Percentiles rank a stretch among this genome's conserved stretches.
These are phyloP conservation scores for Rhabditoides inermis DNA, from an alignment of 2,888 invertebrate species.

Conservation along the genomic window DNA sequence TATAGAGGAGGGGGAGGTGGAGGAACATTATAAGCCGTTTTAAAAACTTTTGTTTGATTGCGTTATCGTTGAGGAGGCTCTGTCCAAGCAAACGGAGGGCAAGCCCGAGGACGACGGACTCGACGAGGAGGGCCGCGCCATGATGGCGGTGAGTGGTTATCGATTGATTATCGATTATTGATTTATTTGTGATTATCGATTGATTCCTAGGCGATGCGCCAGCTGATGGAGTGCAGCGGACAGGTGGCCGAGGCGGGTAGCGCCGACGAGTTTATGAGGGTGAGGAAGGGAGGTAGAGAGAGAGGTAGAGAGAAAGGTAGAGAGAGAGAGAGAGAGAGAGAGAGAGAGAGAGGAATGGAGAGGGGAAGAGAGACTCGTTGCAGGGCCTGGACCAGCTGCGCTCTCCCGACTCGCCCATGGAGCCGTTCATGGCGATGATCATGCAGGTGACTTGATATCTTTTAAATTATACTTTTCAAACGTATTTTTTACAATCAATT, in stretches of 20 bases:
- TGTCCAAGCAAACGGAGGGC: too few species aligned
- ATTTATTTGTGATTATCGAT: neutral
- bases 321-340: too few species aligned
- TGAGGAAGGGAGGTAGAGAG: too few species aligned
- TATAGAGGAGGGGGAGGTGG: constrained; percentile 4
- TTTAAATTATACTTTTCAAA: neutral
- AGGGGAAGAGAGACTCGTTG: too few species aligned
- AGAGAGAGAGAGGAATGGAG: too few species aligned
- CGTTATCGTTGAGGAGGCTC: constrained; percentile 3
- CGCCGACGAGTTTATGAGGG: constrained; percentile 24
- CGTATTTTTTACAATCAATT: too few species aligned
- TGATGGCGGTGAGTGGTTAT: constrained; percentile 25
- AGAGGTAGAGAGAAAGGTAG: too few species aligned
- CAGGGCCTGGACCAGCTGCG: constrained; percentile 26
- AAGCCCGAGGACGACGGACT: neutral
- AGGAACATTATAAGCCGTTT: neutral
- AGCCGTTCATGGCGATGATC: constrained; percentile 43
- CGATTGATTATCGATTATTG: too few species aligned
- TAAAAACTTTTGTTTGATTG: neutral
- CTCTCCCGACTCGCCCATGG: constrained; percentile 30
- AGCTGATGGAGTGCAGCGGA: constrained; percentile 22
- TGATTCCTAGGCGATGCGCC: constrained; percentile 19
- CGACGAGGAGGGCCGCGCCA: constrained; percentile 16
- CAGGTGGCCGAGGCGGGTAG: constrained; percentile 20
- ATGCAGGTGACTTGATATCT: constrained; percentile 21